Base-by-base conservation (phyloP, 2,113 vertebrate species). In the Columba livia region DNA sequence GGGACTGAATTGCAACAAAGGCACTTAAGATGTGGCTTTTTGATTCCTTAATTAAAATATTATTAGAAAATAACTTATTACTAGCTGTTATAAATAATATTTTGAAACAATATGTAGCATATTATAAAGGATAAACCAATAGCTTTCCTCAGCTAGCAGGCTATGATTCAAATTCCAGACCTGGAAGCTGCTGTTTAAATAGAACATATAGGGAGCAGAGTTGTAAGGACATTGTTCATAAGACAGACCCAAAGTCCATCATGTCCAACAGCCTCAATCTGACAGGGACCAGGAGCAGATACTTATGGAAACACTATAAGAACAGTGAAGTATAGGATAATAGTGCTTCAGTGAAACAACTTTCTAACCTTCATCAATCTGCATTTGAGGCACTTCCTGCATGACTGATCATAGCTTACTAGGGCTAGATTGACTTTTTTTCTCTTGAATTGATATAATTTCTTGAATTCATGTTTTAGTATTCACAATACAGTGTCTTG, bases 11-110 rank as follows among this genome's bases (percentile, higher is more conserved):
- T 91, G 51, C 64, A 96, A 82, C 16, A 40, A 66, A 94, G 19
- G 58, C 70, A 83, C 40, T 40, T 54, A 50, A 85, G 28, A 40
- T 70, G 16, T 65, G 67, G 16, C 21, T 81, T 96, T 91, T 92
- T 78, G 24, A 82, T 94, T 93, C 34, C 34, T 65, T 93, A 96
- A 79, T 91, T 65, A 42, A 54, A 94, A 57, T 36, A 79, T 56
- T 78, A 91, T 50, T 93, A 89, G 44, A 85, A 94, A 80, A 94
- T 79, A 85, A 47, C 70, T 95, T 91, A 67, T 54, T 95, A 8
- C 10, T 62, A 62, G 26, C 11, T 56, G 9, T 65, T 79, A 88
- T 36, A 85, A 95, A 95, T 82, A 23, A 17, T 91, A 88, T 88
- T 64, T 81, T 90, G 60, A 75, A 87, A 17, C 18, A 79, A 51